Base-by-base conservation (phyloP, 2,888 invertebrate species). In the Andrena bucephala region DNA sequence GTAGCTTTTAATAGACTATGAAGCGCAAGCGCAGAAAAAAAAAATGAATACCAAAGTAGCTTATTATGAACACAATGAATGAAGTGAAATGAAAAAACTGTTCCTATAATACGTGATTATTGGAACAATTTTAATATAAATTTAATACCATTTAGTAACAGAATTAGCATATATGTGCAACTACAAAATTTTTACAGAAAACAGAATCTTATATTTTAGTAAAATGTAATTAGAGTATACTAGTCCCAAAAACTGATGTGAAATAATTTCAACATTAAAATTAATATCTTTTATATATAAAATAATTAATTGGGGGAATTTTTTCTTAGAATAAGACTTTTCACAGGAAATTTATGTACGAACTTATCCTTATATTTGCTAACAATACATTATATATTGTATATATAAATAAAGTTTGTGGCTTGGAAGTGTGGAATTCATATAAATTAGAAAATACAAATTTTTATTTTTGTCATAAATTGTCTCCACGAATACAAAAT, bases 141-240 rank as follows among this genome's bases (percentile, higher is more conserved):
- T 91, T 2, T 27, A 91, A 91, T 92, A 89, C 89, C 87, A 84
- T 87, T 89, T 80, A 87, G 91, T 90, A 90, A 88, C 89, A 91
- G 89, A 90, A 91, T 88, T 87, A 90, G 87, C 86, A 87, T 84
- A 68, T 75, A 60, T 84, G 63, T 74, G 57, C 63, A 77, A 76
- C 67, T 81, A 65, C 68, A 76, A 33, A 69, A 48, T 77, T 70
- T 57, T 68, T 60, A 72, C 29, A 60, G 7, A 70, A 75, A 76
- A 54, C 70, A 50, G 20, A 48, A 52, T 63, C 68, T 48, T 36
- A 31, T 66, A 20, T 42, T 70, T 33, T 10, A 54, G 77, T 57
- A 68, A 74, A 67, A 77, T 57, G 59, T 65, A 63, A 74, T 78
- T 59, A 54, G 2, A 3, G 13, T 36, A 73, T 71, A 63, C 10